Evolutionary conservation across 2,797 vertebrate species (phyloP), one percentile per base, ranked within the genome.

Genomic region (Enteromius treurensis): DNA sequence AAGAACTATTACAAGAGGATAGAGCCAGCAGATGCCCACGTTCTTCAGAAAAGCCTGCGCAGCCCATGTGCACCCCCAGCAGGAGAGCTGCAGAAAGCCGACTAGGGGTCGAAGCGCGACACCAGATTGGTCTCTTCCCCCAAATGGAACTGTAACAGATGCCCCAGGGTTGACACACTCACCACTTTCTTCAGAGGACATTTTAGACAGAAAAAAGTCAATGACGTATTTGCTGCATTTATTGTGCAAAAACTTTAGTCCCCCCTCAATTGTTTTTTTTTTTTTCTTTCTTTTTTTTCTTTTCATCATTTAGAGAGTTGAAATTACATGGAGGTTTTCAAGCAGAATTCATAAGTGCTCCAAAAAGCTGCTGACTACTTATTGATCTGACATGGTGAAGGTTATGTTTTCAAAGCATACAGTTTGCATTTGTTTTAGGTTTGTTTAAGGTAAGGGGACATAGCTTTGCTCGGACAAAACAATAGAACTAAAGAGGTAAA

Each of bases 1-100:
- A 99, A 99, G 94, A 99, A 99, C 95, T 99, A 99, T 95, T 99
- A 99, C 95, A 99, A 99, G 95, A 98, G 98, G 95, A 99, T 99
- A 98, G 98, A 99, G 91, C 98, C 98, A 0, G 98, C 98, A 88
- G 98, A 99, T 81, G 98, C 98, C 86, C 98, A 99, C 0, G 98
- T 99, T 92, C 95, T 99, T 93, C 98, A 99, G 94, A 99, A 99
- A 94, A 98, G 96, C 91, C 96, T 99, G 93, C 97, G 96, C 93
- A 94, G 95, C 92, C 95, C 96, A 81, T 96, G 95, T 93, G 94
- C 95, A 83, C 95, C 95, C 90, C 96, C 96, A 91, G 96, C 93
- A 0, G 95, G 96, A 95, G 98, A 98, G 82, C 94, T 97, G 92
- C 98, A 99, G 91, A 99, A 99, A 94, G 94, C 95, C 88, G 98